Conservation (phyloP, 1,140 invertebrate species). For the Hermetia illucens region DNA sequence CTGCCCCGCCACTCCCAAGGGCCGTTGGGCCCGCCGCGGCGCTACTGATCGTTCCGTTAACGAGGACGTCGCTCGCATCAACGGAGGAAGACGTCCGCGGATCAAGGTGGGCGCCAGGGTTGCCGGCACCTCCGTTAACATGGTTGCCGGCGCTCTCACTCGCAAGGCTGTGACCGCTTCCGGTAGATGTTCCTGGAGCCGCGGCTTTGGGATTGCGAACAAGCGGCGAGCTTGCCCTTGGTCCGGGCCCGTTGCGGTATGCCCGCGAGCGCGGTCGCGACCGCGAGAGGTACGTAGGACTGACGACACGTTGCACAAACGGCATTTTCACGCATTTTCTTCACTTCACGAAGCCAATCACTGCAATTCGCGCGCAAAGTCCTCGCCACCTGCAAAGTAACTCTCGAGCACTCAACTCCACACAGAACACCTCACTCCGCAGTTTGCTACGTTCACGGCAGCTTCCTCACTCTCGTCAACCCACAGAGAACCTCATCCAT, state of each 20-base stretch:
- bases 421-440: too few relatives aligned
- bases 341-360: too few relatives aligned
- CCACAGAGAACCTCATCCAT: too few relatives aligned
- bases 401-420: too few relatives aligned
- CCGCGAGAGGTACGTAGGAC: slow-evolving; percentile 52
- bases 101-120: neutral
- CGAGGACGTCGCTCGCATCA: slow-evolving; percentile 8
- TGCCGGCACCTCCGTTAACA: neutral
- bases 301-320: slow-evolving; percentile 53
- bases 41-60: neutral
- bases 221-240: slow-evolving; percentile 23
- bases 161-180: slow-evolving; percentile 10
- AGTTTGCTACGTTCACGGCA: too few relatives aligned
- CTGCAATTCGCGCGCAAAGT: too few relatives aligned
- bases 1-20: neutral
- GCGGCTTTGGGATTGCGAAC: slow-evolving; percentile 22
- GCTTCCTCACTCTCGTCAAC: too few relatives aligned
- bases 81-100: neutral
- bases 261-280: slow-evolving; percentile 39
- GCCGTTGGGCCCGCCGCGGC: neutral
- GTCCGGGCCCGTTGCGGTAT: slow-evolving; percentile 39
- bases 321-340: slow-evolving; percentile 38
- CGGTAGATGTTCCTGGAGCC: slow-evolving; percentile 29
- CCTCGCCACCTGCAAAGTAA: too few relatives aligned
- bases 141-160: neutral